phyloP scores from a whole-genome alignment of 2,797 vertebrate species.

The Sciaenops ocellatus region DNA sequence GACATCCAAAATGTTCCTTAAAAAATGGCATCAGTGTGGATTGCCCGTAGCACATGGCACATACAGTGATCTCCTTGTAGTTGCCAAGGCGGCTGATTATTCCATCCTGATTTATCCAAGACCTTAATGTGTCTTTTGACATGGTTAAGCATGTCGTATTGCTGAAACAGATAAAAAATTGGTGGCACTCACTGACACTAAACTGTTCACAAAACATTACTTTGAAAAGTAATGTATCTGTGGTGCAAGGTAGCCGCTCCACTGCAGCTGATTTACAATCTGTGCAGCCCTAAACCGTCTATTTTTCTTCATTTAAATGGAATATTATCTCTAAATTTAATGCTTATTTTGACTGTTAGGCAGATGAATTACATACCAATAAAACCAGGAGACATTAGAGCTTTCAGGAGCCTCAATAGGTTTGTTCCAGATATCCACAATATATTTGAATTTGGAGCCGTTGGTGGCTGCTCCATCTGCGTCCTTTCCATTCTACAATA shows the following conservation, averaged over 20 bases:
- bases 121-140: conserved; percentile 9
- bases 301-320: conserved; percentile 4
- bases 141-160: not conserved
- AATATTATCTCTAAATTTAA: conserved; percentile 15
- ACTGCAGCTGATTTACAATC: conserved; percentile 5
- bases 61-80: not conserved
- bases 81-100: not conserved
- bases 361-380: not conserved
- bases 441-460: not conserved
- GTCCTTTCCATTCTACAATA: not conserved
- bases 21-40: not conserved
- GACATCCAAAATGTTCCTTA: not conserved
- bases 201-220: conserved; percentile 3
- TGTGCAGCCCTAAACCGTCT: not conserved
- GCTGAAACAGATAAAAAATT: conserved; percentile 2
- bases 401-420: not conserved
- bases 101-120: not conserved
- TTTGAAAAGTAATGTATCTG: conserved; percentile 1
- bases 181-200: not conserved
- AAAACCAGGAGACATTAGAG: not conserved
- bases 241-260: not conserved
- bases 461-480: not conserved
- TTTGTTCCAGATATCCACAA: conserved; percentile 21
- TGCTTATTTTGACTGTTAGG: not conserved
- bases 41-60: not conserved